Conservation (phyloP, 2,113 vertebrate genomes). For the Pyrgilauda ruficollis region DNA sequence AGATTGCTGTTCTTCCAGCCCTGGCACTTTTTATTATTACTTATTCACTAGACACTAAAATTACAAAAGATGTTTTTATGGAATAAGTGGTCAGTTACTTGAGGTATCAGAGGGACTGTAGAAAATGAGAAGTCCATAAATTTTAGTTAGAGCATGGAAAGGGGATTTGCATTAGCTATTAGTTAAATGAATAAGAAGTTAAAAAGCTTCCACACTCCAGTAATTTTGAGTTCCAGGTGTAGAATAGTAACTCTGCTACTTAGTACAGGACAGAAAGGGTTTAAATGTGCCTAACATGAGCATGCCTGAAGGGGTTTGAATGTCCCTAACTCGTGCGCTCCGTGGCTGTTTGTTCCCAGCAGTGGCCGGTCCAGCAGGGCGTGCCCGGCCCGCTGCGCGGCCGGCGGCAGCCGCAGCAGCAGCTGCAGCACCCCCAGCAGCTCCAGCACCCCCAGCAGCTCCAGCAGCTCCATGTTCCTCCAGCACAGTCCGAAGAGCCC, state of each 20-base stretch:
- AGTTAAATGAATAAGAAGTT: not conserved
- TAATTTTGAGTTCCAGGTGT: not conserved
- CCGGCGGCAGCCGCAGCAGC: not conserved
- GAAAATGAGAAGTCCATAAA: not conserved
- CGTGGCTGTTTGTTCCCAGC: not conserved
- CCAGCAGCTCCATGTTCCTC: not conserved
- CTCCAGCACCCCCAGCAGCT: too few species aligned
- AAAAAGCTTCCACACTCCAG: accelerated
- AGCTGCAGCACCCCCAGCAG: too few species aligned
- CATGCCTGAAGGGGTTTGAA: too few species aligned
- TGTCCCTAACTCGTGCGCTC: not conserved
- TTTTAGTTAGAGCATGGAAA: not conserved
- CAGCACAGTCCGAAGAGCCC: not conserved
- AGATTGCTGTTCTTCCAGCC: not conserved
- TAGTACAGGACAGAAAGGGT: not conserved
- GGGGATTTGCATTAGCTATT: not conserved
- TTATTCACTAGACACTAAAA: not conserved
- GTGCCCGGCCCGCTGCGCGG: not conserved
- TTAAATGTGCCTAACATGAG: too few species aligned
- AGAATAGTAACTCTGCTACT: not conserved
- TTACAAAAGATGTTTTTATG: not conserved
- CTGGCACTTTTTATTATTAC: not conserved
- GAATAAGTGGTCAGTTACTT: not conserved
- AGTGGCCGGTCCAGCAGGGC: not conserved
- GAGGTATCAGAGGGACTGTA: not conserved